A percentile compares a stretch with the other conserved stretches of the same genome.
These are phyloP conservation scores for Python bivittatus DNA, from an alignment of 2,113 vertebrate genomes.

Conservation along the genomic window DNA sequence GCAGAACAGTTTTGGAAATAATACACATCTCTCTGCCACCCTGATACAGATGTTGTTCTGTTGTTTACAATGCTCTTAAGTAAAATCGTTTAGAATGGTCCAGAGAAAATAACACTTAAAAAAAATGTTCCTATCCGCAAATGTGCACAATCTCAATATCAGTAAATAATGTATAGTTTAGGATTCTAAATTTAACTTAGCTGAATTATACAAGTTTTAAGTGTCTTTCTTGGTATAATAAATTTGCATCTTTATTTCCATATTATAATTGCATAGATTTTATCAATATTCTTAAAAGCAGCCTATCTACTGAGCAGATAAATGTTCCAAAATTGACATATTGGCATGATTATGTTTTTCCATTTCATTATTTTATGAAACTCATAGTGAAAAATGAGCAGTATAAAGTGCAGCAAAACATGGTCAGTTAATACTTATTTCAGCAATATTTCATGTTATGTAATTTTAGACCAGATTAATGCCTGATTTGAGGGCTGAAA, in stretches of 20 bases:
- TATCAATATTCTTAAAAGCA: conserved; percentile 11
- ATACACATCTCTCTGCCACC: not conserved
- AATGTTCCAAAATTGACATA: not conserved
- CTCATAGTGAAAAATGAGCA: not conserved
- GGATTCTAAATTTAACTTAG: not conserved
- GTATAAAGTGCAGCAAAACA: not conserved
- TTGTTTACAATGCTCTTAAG: not conserved
- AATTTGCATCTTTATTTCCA: not conserved
- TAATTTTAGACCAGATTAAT: not conserved
- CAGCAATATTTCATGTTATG: not conserved
- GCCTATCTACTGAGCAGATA: conserved; percentile 5
- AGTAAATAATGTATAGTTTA: not conserved
- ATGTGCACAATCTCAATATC: not conserved
- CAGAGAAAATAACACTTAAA: not conserved
- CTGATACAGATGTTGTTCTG: not conserved
- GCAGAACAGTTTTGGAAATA: not conserved
- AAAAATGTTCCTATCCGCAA: not conserved
- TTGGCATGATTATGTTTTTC: not conserved
- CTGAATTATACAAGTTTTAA: not conserved
- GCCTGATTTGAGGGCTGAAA: not conserved
- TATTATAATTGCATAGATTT: conserved; percentile 23
- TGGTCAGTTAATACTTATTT: not conserved
- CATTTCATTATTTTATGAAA: conserved; percentile 4
- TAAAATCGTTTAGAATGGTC: not conserved
- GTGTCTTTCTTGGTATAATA: not conserved